Conservation (phyloP, 1,140 invertebrate genomes). For the Caenorhabditis briggsae region DNA sequence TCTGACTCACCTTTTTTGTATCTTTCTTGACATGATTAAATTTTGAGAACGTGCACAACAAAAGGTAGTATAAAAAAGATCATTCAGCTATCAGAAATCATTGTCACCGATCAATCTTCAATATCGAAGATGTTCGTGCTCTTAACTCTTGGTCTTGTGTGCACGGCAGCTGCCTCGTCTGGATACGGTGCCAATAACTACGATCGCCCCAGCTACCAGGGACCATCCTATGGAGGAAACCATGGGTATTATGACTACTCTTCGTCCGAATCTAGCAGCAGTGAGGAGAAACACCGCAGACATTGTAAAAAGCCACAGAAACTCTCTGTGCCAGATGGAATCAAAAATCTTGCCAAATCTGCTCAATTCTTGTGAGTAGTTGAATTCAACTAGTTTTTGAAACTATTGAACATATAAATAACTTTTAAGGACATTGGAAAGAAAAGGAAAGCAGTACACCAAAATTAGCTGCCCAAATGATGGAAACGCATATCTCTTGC, state of each 20-base stretch:
- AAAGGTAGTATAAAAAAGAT: neutral
- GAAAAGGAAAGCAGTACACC: neutral
- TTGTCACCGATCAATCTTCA: neutral
- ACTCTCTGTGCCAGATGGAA: neutral
- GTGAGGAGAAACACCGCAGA: neutral
- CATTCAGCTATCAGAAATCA: neutral
- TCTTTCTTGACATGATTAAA: neutral
- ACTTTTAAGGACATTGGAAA: neutral
- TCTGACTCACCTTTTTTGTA: neutral
- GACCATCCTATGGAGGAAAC: neutral
- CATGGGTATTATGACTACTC: neutral
- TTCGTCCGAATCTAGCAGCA: neutral
- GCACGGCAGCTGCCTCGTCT: neutral
- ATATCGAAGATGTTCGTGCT: neutral
- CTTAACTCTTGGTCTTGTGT: constrained; percentile 15
- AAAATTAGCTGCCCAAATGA: constrained; percentile 14
- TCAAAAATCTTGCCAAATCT: neutral
- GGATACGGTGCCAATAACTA: neutral
- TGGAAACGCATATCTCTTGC: neutral
- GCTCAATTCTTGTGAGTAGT: constrained; percentile 19
- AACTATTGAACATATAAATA: neutral
- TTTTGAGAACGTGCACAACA: neutral
- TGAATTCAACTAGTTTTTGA: neutral
- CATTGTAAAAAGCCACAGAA: neutral
- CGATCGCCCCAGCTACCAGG: neutral